phyloP scores from a whole-genome alignment of 1,140 invertebrate genomes.

The Hylyphantes graminicola region DNA sequence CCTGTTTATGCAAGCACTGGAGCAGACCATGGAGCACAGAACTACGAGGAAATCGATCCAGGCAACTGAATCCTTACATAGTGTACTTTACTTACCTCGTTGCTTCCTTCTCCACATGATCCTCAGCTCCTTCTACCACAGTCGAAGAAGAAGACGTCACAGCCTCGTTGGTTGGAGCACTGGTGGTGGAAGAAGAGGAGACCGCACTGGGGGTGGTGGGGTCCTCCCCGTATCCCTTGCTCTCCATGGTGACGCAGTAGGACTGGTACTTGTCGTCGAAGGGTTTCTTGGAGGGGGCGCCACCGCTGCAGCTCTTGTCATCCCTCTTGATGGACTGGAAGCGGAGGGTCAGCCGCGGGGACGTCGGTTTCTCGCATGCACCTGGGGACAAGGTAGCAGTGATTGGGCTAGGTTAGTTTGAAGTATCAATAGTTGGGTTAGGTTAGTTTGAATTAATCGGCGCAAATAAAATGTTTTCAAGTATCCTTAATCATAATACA shows the following conservation, averaged over 20 bases:
- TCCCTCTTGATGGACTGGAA: slow-evolving; percentile 71
- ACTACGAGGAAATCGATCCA: too few relatives aligned
- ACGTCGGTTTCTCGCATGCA: slow-evolving; percentile 69
- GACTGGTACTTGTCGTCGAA: slow-evolving; percentile 61
- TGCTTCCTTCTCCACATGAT: slow-evolving; percentile 32
- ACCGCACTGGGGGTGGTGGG: neutral
- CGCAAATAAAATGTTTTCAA: too few relatives aligned
- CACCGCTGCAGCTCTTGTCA: slow-evolving; percentile 63
- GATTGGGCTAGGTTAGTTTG: neutral
- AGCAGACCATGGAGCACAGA: too few relatives aligned
- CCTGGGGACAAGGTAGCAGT: neutral
- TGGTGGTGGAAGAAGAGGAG: neutral
- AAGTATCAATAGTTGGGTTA: too few relatives aligned
- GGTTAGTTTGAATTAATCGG: too few relatives aligned
- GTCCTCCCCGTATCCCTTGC: slow-evolving; percentile 59
- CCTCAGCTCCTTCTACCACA: slow-evolving; percentile 34
- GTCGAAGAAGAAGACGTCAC: slow-evolving; percentile 56
- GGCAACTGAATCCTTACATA: too few relatives aligned
- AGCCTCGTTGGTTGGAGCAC: slow-evolving; percentile 66
- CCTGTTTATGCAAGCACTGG: too few relatives aligned
- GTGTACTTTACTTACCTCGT: slow-evolving; percentile 67
- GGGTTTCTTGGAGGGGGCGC: slow-evolving; percentile 25
- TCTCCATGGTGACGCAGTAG: slow-evolving; percentile 63
- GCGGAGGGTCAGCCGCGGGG: slow-evolving; percentile 73
- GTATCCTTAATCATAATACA: too few relatives aligned